A percentile compares a stretch with the other conserved stretches of the same genome.
Conservation (phyloP, 1,140 invertebrate species). For the Thrips palmi region DNA sequence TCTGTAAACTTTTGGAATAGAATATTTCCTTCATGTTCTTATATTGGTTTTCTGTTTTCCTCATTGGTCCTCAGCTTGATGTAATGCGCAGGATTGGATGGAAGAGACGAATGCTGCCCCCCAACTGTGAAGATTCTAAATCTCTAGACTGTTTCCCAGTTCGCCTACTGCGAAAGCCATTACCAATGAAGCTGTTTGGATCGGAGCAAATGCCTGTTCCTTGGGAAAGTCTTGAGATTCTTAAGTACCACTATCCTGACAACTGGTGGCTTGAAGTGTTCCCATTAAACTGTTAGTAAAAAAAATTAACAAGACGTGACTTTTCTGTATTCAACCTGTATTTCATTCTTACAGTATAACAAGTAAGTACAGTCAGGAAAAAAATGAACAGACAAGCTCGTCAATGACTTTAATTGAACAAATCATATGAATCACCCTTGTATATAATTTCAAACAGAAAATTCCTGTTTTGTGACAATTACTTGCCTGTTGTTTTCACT, state of each 20-base stretch:
- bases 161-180: conserved; percentile 27
- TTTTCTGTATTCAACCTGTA: too few species aligned
- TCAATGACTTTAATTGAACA: too few species aligned
- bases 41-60: conserved; percentile 2
- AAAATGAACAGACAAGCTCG: too few species aligned
- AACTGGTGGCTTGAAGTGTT: conserved; percentile 38
- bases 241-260: conserved; percentile 40
- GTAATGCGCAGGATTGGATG: conserved; percentile 34
- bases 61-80: conserved; percentile 20
- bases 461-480: too few species aligned
- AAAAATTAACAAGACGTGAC: background rate
- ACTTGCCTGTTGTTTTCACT: too few species aligned
- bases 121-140: conserved; percentile 31
- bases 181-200: conserved; percentile 30
- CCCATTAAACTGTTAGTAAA: conserved; percentile 30
- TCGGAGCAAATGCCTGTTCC: conserved; percentile 30
- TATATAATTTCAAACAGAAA: too few species aligned
- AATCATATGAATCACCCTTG: too few species aligned
- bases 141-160: conserved; percentile 36
- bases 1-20: background rate
- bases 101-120: conserved; percentile 32
- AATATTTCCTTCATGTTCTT: background rate
- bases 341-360: too few species aligned
- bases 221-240: conserved; percentile 36
- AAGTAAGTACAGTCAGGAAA: too few species aligned